Evolutionary conservation across 1,140 invertebrate genomes (phyloP), one percentile per base, ranked within the genome.

Genomic region (Leguminivora glycinivorella): DNA sequence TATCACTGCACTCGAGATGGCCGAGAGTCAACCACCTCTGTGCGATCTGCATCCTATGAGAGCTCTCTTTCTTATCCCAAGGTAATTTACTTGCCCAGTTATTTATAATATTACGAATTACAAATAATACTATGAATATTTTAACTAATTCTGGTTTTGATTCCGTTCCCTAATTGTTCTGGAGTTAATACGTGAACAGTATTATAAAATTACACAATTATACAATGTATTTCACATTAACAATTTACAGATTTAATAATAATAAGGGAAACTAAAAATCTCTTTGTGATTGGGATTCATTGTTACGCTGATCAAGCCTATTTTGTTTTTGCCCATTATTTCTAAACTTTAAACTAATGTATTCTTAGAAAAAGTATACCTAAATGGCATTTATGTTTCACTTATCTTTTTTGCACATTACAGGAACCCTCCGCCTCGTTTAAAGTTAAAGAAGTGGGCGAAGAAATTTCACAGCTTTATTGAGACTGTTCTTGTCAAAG

Each of bases 41-140:
- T 98, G 96, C 94, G 99, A 99, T 94, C 95, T 99, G 88, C 99
- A 99, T 95, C 99, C 99, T 40, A 99, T 99, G 99, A 94, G 99
- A 87, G 95, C 98, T 73, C 94, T 99, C 58, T 99, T 99, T 92
- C 95, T 99, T 72, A 99, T 99, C 91, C 99, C 99, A 71, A 94
- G 99, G 91, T 92, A 78, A 72, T 25, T 31, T 66, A 72, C 43
- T 68, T 68, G 14, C 29, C 10, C 5, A 34, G 70, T 14, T 63
- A 25, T 12, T 17, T 26, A 58, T 25, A 70, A 2, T 10, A 17
- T 19, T 22, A 9, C n/a, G 19, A 52, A 4, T 4, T 17, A 47
- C 10, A 47, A 12, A 63, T 25, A 63, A 9, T 25, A 6, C 4
- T 68, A 68, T 40, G 12, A 26, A 19, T 69, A 12, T 70, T 4